Evolutionary conservation across 1,140 invertebrate genomes (phyloP).

Genomic region (Drosophila tristis): DNA sequence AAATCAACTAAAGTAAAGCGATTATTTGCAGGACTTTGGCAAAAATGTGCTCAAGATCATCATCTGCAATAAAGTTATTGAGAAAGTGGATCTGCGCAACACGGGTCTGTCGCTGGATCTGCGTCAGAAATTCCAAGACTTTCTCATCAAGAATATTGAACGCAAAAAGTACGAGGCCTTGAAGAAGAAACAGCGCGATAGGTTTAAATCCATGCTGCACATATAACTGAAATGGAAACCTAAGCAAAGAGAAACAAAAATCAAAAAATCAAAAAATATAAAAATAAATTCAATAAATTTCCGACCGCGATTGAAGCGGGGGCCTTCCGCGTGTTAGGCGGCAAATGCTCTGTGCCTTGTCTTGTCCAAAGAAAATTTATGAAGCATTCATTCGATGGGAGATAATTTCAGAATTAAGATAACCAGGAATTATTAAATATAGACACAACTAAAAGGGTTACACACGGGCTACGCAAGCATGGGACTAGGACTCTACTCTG

Average conservation of each 20-base stretch:
- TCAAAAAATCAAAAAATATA: neutral
- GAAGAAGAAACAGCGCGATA: slow-evolving; percentile 60
- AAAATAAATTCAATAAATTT: slow-evolving; percentile 86
- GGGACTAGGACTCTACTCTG: no score
- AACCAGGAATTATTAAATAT: neutral
- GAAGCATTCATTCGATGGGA: no score
- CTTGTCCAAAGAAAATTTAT: neutral
- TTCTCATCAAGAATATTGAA: slow-evolving; percentile 62
- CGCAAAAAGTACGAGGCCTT: slow-evolving; percentile 53
- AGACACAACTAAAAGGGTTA: neutral
- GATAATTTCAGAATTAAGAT: no score
- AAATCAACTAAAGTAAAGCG: neutral
- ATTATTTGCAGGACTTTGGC: slow-evolving; percentile 62
- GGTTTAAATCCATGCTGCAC: slow-evolving; percentile 64
- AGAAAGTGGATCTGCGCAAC: slow-evolving; percentile 73
- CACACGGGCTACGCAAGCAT: no score
- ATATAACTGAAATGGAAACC: slow-evolving; percentile 23
- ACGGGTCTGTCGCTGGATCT: slow-evolving; percentile 59
- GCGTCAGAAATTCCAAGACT: slow-evolving; percentile 61
- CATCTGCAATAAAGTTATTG: slow-evolving; percentile 66
- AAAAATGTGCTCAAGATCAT: slow-evolving; percentile 70
- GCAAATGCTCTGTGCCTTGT: slow-evolving; percentile 81
- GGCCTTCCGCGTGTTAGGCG: slow-evolving; percentile 92
- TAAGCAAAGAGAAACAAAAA: no score
- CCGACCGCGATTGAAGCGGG: slow-evolving; percentile 94